Evolutionary conservation across 2,113 vertebrate genomes (phyloP), one percentile per base, ranked within the genome.

Genomic region (Alouatta palliata): DNA sequence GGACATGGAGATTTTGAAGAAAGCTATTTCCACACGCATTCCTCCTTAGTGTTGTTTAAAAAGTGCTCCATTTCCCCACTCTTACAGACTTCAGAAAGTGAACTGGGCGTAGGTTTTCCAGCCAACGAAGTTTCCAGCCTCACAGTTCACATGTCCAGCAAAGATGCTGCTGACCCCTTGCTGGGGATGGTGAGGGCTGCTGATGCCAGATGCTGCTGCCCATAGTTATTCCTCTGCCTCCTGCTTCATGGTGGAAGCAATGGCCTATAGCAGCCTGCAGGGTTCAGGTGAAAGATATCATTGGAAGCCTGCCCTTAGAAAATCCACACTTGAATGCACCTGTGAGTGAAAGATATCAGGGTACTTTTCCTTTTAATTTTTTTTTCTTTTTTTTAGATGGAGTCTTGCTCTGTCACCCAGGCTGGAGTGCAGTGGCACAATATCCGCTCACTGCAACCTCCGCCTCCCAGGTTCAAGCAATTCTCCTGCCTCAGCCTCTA

Each of bases 171-270:
- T 40, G 49, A 52, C 21, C 56, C 45, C 58, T 8, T 0, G 16
- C 2, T 3, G 12, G 47, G 23, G 16, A 6, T n/a, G 21, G 37
- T 0, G 7, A 13, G 68, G 43, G 23, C 47, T 66, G n/a, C 40
- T 3, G 12, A 49, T 25, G 30, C 19, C 47, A 92, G 77, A 64
- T 43, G 58, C 45, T 37, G 32, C 45, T 52, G 43, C 45, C 61
- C 30, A 19, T 13, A 5, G 0, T 14, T 14, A 23, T 30, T 64
- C 11, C 58, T 68, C 47, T 27, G 11, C 35, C 14, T 83, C 75
- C 70, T 32, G 75, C 21, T 49, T 76, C 66, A 1, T 4, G 9
- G 54, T 27, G 14, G 30, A 37, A 75, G 45, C 71, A 85, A 52
- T 32, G 27, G 14, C 30, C 47, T 71, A 11, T 43, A 52, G 45